phyloP scores from a whole-genome alignment of 1,140 invertebrate species.

The Neuroterus valhalla region DNA sequence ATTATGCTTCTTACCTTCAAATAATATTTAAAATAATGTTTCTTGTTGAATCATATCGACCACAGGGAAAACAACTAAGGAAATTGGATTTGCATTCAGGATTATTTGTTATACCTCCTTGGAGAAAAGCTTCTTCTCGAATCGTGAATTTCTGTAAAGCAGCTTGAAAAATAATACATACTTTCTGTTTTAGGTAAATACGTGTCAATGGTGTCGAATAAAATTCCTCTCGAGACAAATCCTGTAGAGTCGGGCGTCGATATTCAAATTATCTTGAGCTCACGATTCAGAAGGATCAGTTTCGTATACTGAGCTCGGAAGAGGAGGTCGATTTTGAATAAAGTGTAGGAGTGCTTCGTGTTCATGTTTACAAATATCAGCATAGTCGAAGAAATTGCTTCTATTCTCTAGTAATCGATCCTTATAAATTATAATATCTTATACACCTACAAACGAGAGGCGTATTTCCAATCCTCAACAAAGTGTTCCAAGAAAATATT shows the following conservation, averaged over 20 bases:
- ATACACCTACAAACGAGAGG: no score
- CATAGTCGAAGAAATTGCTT: not conserved
- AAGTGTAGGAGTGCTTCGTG: conserved; percentile 44
- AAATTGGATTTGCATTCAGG: not conserved
- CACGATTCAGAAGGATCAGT: conserved; percentile 46
- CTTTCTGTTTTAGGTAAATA: conserved; percentile 22
- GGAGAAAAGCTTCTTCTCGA: not conserved
- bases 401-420: no score
- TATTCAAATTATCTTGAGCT: conserved; percentile 50
- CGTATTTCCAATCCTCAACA: no score
- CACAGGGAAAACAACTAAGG: no score
- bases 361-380: conserved; percentile 29
- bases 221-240: conserved; percentile 40
- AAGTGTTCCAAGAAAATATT: no score
- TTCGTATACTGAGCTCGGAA: conserved; percentile 42
- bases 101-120: not conserved
- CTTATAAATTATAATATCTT: no score
- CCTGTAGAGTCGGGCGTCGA: conserved; percentile 44
- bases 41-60: no score
- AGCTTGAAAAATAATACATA: not conserved
- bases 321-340: conserved; percentile 50
- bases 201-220: conserved; percentile 25
- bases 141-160: not conserved
- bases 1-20: no score
- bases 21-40: no score